Base-by-base conservation (phyloP, 2,113 vertebrate species). In the Semnornis frantzii region DNA sequence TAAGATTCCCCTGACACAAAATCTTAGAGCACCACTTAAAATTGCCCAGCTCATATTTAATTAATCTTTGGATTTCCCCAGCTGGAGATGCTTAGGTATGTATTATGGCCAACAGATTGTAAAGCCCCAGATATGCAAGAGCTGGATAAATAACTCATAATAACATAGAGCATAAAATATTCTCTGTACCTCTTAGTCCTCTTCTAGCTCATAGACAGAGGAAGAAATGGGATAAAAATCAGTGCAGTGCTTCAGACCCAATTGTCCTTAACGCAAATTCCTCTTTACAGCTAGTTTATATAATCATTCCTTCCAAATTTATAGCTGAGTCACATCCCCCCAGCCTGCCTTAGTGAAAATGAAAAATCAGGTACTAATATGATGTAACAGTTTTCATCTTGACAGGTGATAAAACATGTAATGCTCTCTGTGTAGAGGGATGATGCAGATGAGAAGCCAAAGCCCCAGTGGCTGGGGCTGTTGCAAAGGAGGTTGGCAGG, bases 31-130 rank as follows among this genome's bases (percentile, higher is more conserved):
- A 85, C 15, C 24, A 31, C 63, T 84, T 69, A 37, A 82, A 91
- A 74, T 72, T 74, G 15, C 12, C 69, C 25, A 69, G 37, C 54
- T 96, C 57, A 63, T 93, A 85, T 73, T 93, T 92, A 89, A 89
- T 93, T 91, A 10, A 80, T 82, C 52, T 89, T 82, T 66, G 71
- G 25, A 82, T 71, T 91, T 93, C 25, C 16, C 31, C 13, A 73
- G 1, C 24, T 74, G 15, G 59, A 92, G 24, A 48, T 85, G 21
- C 19, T 89, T 63, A 48, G 15, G 39, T 66, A n/a, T 68, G 33
- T 68, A 48, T 68, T 86, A 73, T 37, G 46, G n/a, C 52, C 33
- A 82, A 25, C 39, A 89, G 52, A 77, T 31, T 80, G 42, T 17
- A 92, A 94, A 73, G 11, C 18, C 23, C 31, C 42, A 70, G 52